These are phyloP conservation scores for Atethmia centrago DNA, from an alignment of 2,888 invertebrate genomes.

Conservation along the genomic window DNA sequence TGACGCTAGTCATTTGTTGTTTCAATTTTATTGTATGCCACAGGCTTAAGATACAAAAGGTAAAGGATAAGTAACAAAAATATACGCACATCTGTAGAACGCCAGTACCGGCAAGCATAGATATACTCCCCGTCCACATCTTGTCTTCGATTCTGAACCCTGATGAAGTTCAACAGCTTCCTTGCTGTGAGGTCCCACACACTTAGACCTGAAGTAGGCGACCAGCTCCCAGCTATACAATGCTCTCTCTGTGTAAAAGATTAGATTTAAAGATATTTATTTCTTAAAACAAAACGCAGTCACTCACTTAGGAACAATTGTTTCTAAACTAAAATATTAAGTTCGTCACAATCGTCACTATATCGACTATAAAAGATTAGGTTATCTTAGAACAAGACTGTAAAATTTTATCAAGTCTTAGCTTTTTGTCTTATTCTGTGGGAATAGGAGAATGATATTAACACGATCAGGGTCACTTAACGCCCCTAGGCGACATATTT, in stretches of 20 bases:
- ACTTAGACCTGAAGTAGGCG: constrained; percentile 87
- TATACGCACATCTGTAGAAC: constrained; percentile 76
- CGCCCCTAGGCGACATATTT: too few species aligned
- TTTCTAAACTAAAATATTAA: too few species aligned
- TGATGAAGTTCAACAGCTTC: constrained; percentile 84
- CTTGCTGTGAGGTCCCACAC: constrained; percentile 90
- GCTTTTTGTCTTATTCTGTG: neutral
- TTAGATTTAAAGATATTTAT: neutral
- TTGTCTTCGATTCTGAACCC: constrained; percentile 87
- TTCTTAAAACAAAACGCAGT: neutral
- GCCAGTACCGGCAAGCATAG: constrained; percentile 90
- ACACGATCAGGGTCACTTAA: too few species aligned
- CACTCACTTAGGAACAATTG: neutral
- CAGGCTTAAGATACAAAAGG: neutral
- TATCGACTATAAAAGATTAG: neutral
- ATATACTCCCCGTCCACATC: constrained; percentile 91
- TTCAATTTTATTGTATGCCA: neutral
- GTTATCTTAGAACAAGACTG: neutral
- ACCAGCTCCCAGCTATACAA: constrained; percentile 90
- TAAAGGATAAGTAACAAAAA: too few species aligned
- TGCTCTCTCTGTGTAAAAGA: constrained; percentile 81
- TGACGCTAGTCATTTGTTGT: neutral
- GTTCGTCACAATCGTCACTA: neutral
- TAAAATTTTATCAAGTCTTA: too few species aligned
- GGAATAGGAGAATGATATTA: neutral